Conservation (phyloP, 2,888 invertebrate species). For the Lingula anatina region DNA sequence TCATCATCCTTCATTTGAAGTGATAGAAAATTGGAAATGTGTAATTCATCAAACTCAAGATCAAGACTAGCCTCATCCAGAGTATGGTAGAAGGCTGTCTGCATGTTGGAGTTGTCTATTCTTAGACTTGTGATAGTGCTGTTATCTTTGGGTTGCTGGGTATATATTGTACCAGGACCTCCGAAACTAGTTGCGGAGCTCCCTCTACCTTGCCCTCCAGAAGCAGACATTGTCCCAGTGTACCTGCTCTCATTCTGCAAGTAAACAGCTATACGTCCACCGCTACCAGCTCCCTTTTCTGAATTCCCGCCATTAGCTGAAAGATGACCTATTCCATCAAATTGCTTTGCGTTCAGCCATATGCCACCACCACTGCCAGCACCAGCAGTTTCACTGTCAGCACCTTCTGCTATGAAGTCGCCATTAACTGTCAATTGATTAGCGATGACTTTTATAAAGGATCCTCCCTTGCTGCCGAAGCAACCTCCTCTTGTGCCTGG, state of each 20-base stretch:
- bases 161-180: no score
- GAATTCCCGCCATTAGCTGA: slow-evolving; percentile 23
- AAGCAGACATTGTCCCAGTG: slow-evolving; percentile 17
- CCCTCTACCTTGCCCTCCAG: slow-evolving; percentile 24
- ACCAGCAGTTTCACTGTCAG: slow-evolving; percentile 17
- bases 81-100: slow-evolving; percentile 24
- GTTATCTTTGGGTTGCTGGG: no score
- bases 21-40: slow-evolving; percentile 26
- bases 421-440: slow-evolving; percentile 26
- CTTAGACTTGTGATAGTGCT: slow-evolving; percentile 14
- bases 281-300: slow-evolving; percentile 27
- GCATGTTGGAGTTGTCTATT: slow-evolving; percentile 26
- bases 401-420: slow-evolving; percentile 22
- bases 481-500: slow-evolving; percentile 23
- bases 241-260: slow-evolving; percentile 14
- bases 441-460: slow-evolving; percentile 17
- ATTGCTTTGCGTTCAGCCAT: slow-evolving; percentile 14
- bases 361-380: slow-evolving; percentile 33
- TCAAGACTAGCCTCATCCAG: slow-evolving; percentile 16
- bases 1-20: slow-evolving; percentile 23
- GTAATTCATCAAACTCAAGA: slow-evolving; percentile 20
- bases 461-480: slow-evolving; percentile 23
- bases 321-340: slow-evolving; percentile 25
- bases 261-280: slow-evolving; percentile 26
- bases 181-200: slow-evolving; percentile 29